Conservation (phyloP, 2,888 invertebrate genomes). For the Apodemia duryi region DNA sequence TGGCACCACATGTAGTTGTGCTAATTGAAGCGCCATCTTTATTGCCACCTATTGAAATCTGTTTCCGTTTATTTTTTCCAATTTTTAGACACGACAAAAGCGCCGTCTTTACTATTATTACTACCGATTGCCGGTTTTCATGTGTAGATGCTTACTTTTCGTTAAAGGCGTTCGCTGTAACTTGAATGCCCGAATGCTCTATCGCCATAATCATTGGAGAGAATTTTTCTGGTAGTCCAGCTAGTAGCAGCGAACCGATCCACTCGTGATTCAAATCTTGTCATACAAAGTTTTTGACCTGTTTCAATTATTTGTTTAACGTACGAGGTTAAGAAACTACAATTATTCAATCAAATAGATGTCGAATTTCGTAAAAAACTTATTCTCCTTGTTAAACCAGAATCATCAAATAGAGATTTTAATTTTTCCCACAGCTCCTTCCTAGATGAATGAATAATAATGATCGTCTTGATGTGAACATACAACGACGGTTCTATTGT, state of each 20-base stretch:
- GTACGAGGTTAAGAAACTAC: constrained; percentile 4
- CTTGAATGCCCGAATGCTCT: constrained; percentile 20
- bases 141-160: constrained; percentile 20
- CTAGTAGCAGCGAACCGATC: background rate
- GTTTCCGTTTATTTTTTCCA: constrained; percentile 8
- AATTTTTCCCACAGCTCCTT: background rate
- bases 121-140: constrained; percentile 17
- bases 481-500: constrained; percentile 1
- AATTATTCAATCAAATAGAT: constrained; percentile 1
- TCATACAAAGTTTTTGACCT: constrained; percentile 2
- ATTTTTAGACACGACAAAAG: background rate
- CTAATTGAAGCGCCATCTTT: background rate
- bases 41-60: background rate
- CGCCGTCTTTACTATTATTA: constrained; percentile 13
- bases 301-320: background rate
- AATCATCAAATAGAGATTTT: background rate
- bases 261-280: background rate
- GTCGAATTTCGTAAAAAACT: background rate
- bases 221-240: background rate
- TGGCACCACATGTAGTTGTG: background rate
- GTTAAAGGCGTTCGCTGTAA: constrained; percentile 22
- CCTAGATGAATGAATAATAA: background rate
- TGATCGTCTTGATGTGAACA: background rate
- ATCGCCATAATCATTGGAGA: background rate
- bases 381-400: background rate